Evolutionary conservation across 2,888 invertebrate genomes (phyloP).

Genomic region (Sarcophaga caerulescens): DNA sequence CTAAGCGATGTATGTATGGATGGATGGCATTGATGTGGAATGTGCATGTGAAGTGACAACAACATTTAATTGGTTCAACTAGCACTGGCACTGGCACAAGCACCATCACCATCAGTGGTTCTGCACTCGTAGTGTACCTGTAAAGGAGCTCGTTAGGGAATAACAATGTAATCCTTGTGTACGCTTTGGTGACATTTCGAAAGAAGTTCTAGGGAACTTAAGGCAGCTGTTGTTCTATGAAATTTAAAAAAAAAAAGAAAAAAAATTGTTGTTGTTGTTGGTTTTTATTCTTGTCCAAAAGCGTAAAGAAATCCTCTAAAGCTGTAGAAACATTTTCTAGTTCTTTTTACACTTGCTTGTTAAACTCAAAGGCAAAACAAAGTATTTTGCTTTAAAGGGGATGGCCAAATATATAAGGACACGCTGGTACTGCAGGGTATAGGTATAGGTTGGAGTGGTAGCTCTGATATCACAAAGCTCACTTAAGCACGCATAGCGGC

Average conservation of each 20-base stretch:
- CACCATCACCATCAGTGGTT: background rate
- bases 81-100: background rate
- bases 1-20: too few species aligned
- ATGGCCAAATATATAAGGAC: too few species aligned
- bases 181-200: conserved; percentile 46
- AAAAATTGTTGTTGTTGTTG: background rate
- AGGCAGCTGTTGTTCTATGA: conserved; percentile 45
- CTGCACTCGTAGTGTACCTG: background rate
- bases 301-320: conserved; percentile 56
- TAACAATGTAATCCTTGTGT: conserved; percentile 21
- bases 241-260: background rate
- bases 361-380: background rate
- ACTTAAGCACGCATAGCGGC: too few species aligned
- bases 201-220: conserved; percentile 5
- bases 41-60: conserved; percentile 19
- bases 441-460: too few species aligned
- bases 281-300: conserved; percentile 15
- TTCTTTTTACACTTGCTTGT: background rate
- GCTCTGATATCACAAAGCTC: too few species aligned
- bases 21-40: conserved; percentile 21
- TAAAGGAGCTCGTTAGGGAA: background rate
- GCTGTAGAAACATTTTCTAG: background rate
- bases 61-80: conserved; percentile 40
- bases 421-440: too few species aligned
- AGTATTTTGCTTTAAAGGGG: too few species aligned